phyloP scores from a whole-genome alignment of 30 jellyfish, hydroid and myxozoan species.

The Clytia hemisphaerica region DNA sequence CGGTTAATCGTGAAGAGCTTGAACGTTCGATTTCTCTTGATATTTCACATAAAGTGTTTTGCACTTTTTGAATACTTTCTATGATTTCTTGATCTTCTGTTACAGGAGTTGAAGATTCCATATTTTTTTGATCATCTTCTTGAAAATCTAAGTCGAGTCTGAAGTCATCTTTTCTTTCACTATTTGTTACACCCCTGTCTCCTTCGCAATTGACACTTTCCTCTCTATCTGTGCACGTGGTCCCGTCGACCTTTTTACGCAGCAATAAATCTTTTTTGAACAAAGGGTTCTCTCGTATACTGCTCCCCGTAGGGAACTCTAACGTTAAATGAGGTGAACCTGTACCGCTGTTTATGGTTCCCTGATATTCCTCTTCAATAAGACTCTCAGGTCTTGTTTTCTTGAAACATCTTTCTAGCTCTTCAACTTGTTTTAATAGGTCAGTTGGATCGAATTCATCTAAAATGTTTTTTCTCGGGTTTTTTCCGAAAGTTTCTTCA shows the following conservation, averaged over 20 bases:
- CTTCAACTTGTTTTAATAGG: constrained; percentile 27
- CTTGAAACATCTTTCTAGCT: constrained; percentile 9
- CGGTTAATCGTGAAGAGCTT: constrained; percentile 18
- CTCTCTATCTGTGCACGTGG: neutral
- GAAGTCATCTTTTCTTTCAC: constrained; percentile 38
- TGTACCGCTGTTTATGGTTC: neutral
- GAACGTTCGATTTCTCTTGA: constrained; percentile 53
- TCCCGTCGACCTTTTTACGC: neutral
- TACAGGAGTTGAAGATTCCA: constrained; percentile 8
- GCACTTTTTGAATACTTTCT: constrained; percentile 53
- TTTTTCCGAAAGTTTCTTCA: no score
- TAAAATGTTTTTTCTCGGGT: no score
- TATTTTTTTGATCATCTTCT: neutral
- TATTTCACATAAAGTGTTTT: constrained; percentile 69
- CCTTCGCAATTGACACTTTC: constrained; percentile 26
- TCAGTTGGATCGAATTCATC: constrained; percentile 10
- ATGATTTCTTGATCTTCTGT: constrained; percentile 11
- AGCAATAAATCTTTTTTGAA: neutral
- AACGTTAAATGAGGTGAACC: constrained; percentile 25
- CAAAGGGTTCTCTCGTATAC: constrained; percentile 13
- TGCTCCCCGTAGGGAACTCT: constrained; percentile 24
- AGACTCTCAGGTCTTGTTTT: neutral
- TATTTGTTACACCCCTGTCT: constrained; percentile 29
- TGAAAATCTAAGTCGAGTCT: constrained; percentile 7
- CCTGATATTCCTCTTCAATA: neutral